Evolutionary conservation across 2,797 vertebrate genomes (phyloP).

Genomic region (Craterocephalus amniculus): DNA sequence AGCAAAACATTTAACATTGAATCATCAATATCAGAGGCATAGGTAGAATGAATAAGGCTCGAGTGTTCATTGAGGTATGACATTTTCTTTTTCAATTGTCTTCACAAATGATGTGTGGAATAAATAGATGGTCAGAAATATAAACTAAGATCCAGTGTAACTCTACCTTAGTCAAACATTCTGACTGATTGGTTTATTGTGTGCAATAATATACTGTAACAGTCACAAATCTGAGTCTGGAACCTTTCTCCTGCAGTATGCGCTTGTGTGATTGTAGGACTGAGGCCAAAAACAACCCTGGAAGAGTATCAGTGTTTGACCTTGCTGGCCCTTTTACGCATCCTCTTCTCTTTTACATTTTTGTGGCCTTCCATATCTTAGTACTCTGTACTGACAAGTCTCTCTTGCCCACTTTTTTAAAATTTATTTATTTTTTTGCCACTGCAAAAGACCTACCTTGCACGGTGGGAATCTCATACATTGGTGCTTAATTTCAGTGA

Average conservation of each 20-base stretch:
- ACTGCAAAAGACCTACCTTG: neutral
- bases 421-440: no score
- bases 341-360: slow-evolving; percentile 4
- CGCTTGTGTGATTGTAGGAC: slow-evolving; percentile 23
- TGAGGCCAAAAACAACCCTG: slow-evolving; percentile 46
- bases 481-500: slow-evolving; percentile 22
- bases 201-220: slow-evolving; percentile 14
- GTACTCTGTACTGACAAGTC: neutral
- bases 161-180: neutral
- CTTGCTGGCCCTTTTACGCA: slow-evolving; percentile 26
- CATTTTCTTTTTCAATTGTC: neutral
- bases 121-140: neutral
- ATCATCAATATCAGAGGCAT: neutral
- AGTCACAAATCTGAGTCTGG: slow-evolving; percentile 9
- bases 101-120: neutral
- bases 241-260: slow-evolving; percentile 1
- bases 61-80: neutral
- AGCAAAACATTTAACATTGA: neutral
- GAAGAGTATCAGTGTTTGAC: slow-evolving; percentile 35
- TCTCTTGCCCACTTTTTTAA: neutral
- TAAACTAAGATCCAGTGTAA: neutral
- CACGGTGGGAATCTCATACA: slow-evolving; percentile 36
- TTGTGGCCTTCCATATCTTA: slow-evolving; percentile 7
- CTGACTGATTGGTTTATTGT: slow-evolving; percentile 3
- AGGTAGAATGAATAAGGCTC: neutral